These are phyloP conservation scores for Drosophila bunnanda DNA, from an alignment of 2,888 invertebrate genomes.

Conservation along the genomic window DNA sequence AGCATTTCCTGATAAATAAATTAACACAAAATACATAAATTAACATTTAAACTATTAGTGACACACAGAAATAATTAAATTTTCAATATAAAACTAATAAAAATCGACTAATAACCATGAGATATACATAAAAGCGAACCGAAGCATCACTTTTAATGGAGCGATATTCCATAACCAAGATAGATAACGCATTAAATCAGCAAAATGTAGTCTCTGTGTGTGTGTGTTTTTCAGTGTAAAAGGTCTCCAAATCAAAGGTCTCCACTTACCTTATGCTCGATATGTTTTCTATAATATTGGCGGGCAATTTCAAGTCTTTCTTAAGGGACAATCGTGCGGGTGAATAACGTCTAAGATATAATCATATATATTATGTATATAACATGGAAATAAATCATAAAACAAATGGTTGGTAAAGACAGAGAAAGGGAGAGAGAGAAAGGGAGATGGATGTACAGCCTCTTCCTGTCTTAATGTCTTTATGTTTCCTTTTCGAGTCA, in stretches of 20 bases:
- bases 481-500: background rate
- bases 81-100: background rate
- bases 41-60: background rate
- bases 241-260: constrained; percentile 19
- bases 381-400: constrained; percentile 37
- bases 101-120: background rate
- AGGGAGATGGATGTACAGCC: constrained; percentile 33
- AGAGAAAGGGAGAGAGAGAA: constrained; percentile 55
- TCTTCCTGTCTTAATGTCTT: background rate
- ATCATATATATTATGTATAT: constrained; percentile 35
- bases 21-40: background rate
- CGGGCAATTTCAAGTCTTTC: constrained; percentile 92
- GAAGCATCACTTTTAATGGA: background rate
- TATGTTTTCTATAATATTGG: constrained; percentile 91
- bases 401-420: constrained; percentile 44
- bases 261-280: constrained; percentile 90
- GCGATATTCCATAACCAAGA: constrained; percentile 1
- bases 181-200: constrained; percentile 1
- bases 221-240: constrained; percentile 13
- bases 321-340: constrained; percentile 92
- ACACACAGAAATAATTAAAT: background rate
- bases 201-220: background rate
- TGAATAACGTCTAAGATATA: constrained; percentile 91
- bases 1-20: background rate
- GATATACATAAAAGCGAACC: background rate